Conservation (phyloP, 2,888 invertebrate species). For the Heliconius charithonia region DNA sequence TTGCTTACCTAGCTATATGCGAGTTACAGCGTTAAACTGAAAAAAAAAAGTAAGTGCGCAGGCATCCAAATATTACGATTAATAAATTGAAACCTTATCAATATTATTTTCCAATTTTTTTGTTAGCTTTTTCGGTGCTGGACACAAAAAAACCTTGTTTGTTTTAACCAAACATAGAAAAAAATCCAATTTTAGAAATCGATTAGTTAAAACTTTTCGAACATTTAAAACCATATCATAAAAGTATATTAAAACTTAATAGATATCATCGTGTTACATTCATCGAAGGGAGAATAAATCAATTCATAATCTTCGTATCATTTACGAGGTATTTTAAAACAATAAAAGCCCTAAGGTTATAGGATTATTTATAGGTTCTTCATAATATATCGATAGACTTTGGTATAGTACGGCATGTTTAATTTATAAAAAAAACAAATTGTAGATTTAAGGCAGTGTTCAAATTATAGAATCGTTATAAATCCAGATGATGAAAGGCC, state of each 20-base stretch:
- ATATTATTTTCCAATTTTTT: not conserved
- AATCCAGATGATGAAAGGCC: too few species aligned
- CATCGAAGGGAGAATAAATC: constrained; percentile 35
- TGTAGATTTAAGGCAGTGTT: constrained; percentile 28
- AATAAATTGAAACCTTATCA: not conserved
- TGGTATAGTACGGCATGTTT: constrained; percentile 30
- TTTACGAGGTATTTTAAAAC: constrained; percentile 40
- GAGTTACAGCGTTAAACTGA: too few species aligned
- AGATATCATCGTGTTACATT: constrained; percentile 16
- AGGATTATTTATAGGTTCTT: constrained; percentile 38
- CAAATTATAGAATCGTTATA: not conserved
- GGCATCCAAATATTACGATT: not conserved
- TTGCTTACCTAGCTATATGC: too few species aligned
- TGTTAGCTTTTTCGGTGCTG: not conserved
- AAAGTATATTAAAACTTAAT: constrained; percentile 22
- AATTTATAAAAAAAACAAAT: constrained; percentile 37
- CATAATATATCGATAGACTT: constrained; percentile 32
- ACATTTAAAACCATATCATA: constrained; percentile 8
- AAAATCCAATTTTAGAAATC: constrained; percentile 5
- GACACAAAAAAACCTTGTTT: not conserved
- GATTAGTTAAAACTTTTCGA: constrained; percentile 14
- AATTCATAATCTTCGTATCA: constrained; percentile 38
- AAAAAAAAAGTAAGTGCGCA: too few species aligned
- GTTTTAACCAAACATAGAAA: constrained; percentile 1
- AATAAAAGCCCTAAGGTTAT: constrained; percentile 40